phyloP scores from a whole-genome alignment of 2,113 vertebrate species.

The Gadus chalcogrammus region DNA sequence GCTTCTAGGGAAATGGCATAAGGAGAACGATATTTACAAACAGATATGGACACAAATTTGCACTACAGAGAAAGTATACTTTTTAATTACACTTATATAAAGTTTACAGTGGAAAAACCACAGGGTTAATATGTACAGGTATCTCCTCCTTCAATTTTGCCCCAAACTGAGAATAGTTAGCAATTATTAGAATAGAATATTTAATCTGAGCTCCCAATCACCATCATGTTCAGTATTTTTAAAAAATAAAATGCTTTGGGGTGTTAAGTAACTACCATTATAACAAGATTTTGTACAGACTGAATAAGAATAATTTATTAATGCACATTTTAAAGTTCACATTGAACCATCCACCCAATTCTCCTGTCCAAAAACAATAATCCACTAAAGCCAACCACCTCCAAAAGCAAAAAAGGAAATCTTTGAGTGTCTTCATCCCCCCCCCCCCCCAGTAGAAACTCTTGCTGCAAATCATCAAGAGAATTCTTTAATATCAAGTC shows the following conservation, averaged over 20 bases:
- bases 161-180: no score
- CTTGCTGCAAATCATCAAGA: constrained; percentile 40
- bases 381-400: constrained; percentile 46
- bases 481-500: constrained; percentile 45
- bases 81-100: no score
- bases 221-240: constrained; percentile 12
- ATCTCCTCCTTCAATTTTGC: no score
- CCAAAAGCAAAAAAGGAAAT: constrained; percentile 37
- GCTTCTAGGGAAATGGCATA: no score
- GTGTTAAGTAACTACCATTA: constrained; percentile 32
- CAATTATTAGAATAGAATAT: no score
- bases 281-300: constrained; percentile 51
- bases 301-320: constrained; percentile 78
- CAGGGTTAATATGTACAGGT: no score
- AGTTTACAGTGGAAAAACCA: no score
- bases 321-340: constrained; percentile 69
- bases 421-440: no score
- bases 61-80: no score
- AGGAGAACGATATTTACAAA: no score
- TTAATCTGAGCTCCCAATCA: no score
- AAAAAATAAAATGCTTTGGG: constrained; percentile 39
- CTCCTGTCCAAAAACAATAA: constrained; percentile 40
- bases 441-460: constrained; percentile 14
- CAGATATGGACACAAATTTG: no score
- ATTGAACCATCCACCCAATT: constrained; percentile 49